These are phyloP conservation scores for Cichladusa arquata DNA, from an alignment of 2,113 vertebrate species.

Conservation along the genomic window DNA sequence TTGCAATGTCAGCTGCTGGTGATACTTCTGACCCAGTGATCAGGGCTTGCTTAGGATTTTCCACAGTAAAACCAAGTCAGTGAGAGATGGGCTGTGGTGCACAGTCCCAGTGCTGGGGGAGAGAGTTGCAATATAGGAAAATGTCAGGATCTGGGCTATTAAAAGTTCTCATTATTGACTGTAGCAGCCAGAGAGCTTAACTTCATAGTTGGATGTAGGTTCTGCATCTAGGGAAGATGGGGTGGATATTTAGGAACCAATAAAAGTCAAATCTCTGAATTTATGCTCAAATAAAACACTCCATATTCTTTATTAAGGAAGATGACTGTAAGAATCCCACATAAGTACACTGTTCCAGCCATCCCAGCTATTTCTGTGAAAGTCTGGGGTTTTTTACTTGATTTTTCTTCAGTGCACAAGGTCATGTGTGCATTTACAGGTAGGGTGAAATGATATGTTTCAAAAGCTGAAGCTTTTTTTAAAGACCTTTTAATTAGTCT, in stretches of 20 bases:
- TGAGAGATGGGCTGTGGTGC: background rate
- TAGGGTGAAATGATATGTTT: background rate
- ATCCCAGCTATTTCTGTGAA: background rate
- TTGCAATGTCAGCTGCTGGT: background rate
- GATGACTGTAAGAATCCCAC: background rate
- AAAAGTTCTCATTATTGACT: background rate
- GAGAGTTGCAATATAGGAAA: background rate
- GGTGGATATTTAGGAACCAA: background rate
- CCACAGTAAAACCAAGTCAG: background rate
- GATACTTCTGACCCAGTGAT: background rate
- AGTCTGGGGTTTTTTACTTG: background rate
- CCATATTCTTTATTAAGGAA: constrained; percentile 29
- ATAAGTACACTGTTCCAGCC: background rate
- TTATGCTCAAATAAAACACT: constrained; percentile 37
- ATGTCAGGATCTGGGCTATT: background rate
- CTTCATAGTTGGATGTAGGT: background rate
- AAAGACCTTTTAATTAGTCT: background rate
- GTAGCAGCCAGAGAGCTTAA: background rate
- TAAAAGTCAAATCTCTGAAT: background rate
- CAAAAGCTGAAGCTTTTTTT: background rate
- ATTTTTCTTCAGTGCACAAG: background rate
- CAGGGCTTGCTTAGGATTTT: background rate
- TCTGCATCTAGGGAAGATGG: background rate
- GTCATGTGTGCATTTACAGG: background rate
- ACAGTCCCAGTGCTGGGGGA: background rate